Evolutionary conservation across 2,113 vertebrate species (phyloP).

Genomic region (Zeus faber): DNA sequence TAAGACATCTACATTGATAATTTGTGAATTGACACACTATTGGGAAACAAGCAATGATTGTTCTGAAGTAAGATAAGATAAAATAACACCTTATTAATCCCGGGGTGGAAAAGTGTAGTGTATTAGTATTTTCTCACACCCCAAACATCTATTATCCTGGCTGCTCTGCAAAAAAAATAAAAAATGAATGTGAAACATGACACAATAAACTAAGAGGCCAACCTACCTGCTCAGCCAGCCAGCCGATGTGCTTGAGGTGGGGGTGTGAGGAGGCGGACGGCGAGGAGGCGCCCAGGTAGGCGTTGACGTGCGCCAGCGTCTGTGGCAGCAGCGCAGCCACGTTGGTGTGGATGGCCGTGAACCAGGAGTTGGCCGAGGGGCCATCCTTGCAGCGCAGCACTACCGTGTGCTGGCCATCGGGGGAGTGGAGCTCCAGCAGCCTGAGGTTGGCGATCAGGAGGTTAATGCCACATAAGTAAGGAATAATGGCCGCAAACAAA

Average conservation of each 20-base stretch:
- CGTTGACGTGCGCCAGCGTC: slow-evolving; percentile 87
- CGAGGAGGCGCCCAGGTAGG: slow-evolving; percentile 78
- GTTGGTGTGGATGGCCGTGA: slow-evolving; percentile 91
- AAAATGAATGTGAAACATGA: not conserved
- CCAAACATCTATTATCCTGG: too few species aligned
- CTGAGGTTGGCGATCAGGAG: slow-evolving; percentile 73
- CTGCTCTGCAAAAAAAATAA: too few species aligned
- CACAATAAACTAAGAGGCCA: not conserved
- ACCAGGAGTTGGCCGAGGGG: slow-evolving; percentile 89
- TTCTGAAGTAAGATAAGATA: too few species aligned
- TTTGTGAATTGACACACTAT: too few species aligned
- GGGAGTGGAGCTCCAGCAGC: slow-evolving; percentile 93
- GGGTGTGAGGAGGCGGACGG: slow-evolving; percentile 67
- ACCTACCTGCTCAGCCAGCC: slow-evolving; percentile 93
- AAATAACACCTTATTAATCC: too few species aligned
- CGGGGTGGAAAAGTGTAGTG: too few species aligned
- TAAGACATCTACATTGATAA: too few species aligned
- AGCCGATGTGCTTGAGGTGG: slow-evolving; percentile 90
- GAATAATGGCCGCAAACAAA: too few species aligned
- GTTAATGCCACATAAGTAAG: slow-evolving; percentile 5
- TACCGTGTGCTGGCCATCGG: slow-evolving; percentile 89
- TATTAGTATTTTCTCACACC: too few species aligned
- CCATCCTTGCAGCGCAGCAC: slow-evolving; percentile 92
- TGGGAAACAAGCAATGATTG: too few species aligned
- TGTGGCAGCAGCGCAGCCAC: slow-evolving; percentile 90